A percentile compares a stretch with the other conserved stretches of the same genome.
phyloP scores from a whole-genome alignment of 2,113 vertebrate genomes.

The Lepidothrix coronata region DNA sequence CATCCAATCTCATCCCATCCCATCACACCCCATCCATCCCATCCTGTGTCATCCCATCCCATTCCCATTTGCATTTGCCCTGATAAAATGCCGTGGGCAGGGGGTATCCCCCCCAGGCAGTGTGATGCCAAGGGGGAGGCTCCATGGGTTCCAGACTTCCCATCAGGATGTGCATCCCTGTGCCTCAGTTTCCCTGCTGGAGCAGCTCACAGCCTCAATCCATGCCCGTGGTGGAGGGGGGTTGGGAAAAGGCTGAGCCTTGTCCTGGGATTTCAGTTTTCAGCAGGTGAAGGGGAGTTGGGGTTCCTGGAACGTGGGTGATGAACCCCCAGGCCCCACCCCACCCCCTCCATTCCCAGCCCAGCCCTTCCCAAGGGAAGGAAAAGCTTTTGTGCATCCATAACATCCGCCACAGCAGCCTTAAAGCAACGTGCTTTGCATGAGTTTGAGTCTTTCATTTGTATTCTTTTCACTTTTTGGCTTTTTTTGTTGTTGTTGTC shows the following conservation, averaged over 20 bases:
- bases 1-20: neutral
- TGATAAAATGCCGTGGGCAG: fast-evolving
- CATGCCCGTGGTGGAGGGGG: fast-evolving
- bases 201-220: neutral
- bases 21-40: neutral
- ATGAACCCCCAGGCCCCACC: neutral
- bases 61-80: neutral
- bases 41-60: neutral
- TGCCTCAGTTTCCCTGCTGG: conserved; percentile 42
- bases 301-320: neutral
- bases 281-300: neutral
- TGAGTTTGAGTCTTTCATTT: conserved; percentile 4
- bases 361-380: neutral
- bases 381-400: neutral
- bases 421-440: conserved; percentile 25
- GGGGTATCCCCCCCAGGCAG: neutral
- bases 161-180: fast-evolving
- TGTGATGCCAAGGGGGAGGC: neutral
- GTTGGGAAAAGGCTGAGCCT: neutral
- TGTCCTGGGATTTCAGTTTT: neutral
- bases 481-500: neutral
- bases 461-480: neutral
- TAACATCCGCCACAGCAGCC: neutral
- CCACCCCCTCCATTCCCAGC: neutral
- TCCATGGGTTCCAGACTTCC: neutral